These are phyloP conservation scores for Panthera leo DNA, from an alignment of 2,113 vertebrate genomes.

Conservation along the genomic window DNA sequence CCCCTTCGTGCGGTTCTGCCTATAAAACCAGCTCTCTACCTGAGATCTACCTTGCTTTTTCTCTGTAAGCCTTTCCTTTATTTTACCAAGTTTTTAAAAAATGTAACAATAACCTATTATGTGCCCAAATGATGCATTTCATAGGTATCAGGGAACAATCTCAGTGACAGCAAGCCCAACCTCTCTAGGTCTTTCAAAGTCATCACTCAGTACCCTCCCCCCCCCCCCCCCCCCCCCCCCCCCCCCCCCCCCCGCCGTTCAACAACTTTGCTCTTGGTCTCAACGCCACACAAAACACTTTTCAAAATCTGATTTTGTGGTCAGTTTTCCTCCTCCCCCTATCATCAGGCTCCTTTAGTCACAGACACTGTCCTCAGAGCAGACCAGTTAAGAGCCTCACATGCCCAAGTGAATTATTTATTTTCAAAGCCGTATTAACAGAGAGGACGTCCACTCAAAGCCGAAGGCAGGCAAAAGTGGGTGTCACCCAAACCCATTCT, in stretches of 20 bases:
- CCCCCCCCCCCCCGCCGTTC: not conserved
- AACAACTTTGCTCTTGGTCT: not conserved
- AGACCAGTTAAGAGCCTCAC: not conserved
- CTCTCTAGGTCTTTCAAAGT: not conserved
- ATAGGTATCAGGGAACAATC: too few species aligned
- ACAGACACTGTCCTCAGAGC: not conserved
- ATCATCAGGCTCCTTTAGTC: not conserved
- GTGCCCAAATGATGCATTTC: not conserved
- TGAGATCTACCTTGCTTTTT: not conserved
- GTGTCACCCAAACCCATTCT: slow-evolving; percentile 9
- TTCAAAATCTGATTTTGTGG: slow-evolving; percentile 20
- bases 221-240: too few species aligned
- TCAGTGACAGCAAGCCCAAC: not conserved
- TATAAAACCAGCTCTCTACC: not conserved
- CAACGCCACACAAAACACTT: not conserved
- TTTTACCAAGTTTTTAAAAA: not conserved
- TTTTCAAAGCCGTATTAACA: slow-evolving; percentile 49
- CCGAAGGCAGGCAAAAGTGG: slow-evolving; percentile 20
- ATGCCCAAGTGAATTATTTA: slow-evolving; percentile 13
- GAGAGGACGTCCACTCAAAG: not conserved
- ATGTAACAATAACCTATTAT: not conserved
- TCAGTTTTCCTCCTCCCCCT: not conserved
- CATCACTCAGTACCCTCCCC: rapidly evolving
- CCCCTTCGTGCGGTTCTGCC: not conserved
- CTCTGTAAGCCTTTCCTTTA: not conserved